Evolutionary conservation across 2,797 vertebrate genomes (phyloP).

Genomic region (Pseudochirops cupreus): DNA sequence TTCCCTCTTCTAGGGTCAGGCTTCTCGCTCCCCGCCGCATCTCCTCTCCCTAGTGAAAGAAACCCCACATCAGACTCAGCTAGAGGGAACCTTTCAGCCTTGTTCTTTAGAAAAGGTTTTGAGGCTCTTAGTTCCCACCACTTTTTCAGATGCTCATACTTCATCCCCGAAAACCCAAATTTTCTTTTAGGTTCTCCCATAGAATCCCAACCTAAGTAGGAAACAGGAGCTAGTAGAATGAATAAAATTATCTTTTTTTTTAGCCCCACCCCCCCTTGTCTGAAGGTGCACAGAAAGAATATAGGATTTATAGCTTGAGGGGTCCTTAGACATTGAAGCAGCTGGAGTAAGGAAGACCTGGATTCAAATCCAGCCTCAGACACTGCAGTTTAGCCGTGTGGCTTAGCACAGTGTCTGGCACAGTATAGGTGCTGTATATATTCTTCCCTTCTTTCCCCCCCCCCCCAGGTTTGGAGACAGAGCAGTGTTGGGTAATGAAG

Average conservation of each 20-base stretch:
- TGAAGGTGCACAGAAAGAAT: neutral
- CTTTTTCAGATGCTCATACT: neutral
- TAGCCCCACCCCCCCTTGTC: neutral
- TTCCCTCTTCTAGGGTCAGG: neutral
- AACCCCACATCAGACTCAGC: neutral
- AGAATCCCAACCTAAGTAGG: neutral
- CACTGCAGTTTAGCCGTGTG: no score
- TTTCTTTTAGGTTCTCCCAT: neutral
- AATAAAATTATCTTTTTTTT: neutral
- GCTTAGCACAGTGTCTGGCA: neutral
- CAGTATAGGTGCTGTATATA: neutral
- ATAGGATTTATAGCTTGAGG: neutral
- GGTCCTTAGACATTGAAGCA: neutral
- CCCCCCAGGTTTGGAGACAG: neutral
- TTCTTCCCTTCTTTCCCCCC: neutral
- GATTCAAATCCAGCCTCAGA: neutral
- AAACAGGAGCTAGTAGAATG: neutral
- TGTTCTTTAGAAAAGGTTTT: neutral
- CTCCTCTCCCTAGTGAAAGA: no score
- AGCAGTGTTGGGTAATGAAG: neutral
- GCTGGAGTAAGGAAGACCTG: neutral
- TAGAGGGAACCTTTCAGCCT: neutral
- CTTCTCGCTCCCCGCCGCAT: no score
- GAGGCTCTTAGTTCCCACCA: neutral
- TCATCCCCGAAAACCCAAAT: neutral